Percentiles rank a stretch among this genome's conserved stretches.
phyloP scores from a whole-genome alignment of 2,888 invertebrate genomes.

The Archips xylosteana region DNA sequence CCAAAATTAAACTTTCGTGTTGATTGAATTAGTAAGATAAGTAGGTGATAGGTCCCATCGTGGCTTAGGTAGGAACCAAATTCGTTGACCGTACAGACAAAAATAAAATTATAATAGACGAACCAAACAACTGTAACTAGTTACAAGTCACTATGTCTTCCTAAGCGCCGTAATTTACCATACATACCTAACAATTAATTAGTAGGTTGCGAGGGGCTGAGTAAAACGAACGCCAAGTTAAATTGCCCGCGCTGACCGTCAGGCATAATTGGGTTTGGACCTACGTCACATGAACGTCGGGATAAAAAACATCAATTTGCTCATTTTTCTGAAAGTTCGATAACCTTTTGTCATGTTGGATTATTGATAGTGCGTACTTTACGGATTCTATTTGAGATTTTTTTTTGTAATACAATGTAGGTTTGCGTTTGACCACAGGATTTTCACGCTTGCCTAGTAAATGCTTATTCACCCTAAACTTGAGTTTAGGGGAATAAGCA shows the following conservation, averaged over 20 bases:
- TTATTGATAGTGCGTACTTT: neutral
- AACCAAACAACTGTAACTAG: no score
- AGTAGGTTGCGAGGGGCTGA: neutral
- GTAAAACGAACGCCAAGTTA: neutral
- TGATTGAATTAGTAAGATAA: no score
- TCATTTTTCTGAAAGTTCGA: neutral
- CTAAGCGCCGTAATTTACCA: slow-evolving; percentile 2
- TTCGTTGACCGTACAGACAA: no score
- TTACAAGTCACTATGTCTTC: neutral
- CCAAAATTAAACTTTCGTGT: no score
- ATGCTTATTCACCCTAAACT: no score
- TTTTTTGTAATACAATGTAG: no score
- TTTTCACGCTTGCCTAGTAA: no score
- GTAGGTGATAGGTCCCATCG: no score
- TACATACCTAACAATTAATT: slow-evolving; percentile 1
- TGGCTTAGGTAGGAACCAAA: no score
- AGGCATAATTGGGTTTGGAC: slow-evolving; percentile 1
- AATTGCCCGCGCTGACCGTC: neutral
- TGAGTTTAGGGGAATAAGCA: no score
- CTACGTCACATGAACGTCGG: neutral
- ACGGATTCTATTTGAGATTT: neutral
- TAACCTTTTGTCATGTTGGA: neutral
- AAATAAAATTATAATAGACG: no score
- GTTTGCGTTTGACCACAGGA: no score
- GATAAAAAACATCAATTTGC: neutral